A percentile compares a stretch with the other conserved stretches of the same genome.
These are phyloP conservation scores for Megaptera novaeangliae DNA, from an alignment of 2,113 vertebrate species.

Conservation along the genomic window DNA sequence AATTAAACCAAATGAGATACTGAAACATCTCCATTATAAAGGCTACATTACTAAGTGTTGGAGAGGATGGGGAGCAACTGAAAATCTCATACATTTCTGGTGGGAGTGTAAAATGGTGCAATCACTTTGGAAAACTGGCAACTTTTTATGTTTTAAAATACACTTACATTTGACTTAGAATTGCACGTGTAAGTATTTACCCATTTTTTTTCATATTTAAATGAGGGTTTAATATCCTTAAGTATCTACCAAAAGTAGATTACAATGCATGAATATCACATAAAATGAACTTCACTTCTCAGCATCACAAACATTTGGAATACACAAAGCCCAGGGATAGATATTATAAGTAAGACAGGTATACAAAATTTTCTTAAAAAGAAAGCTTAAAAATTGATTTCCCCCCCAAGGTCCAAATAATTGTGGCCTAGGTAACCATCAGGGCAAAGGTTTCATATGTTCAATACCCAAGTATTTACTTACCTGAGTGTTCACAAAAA, in stretches of 20 bases:
- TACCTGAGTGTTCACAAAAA: not conserved
- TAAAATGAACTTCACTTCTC: slow-evolving; percentile 18
- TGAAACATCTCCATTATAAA: not conserved
- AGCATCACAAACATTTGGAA: not conserved
- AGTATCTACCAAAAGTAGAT: slow-evolving; percentile 23
- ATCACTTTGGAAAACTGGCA: not conserved
- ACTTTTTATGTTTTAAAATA: not conserved
- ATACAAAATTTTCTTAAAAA: slow-evolving; percentile 41
- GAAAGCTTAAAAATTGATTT: not conserved
- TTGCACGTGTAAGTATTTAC: not conserved
- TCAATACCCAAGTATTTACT: not conserved
- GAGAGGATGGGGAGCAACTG: not conserved
- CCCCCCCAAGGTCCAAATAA: not conserved
- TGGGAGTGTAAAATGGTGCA: not conserved
- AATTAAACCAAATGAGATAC: not conserved
- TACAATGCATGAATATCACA: not conserved
- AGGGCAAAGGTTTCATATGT: not conserved
- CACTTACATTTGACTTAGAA: not conserved
- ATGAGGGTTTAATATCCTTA: slow-evolving; percentile 2
- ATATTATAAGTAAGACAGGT: not conserved
- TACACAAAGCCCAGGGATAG: not conserved
- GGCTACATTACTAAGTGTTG: not conserved
- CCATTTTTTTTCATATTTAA: not conserved
- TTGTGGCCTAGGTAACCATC: not conserved
- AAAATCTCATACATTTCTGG: not conserved